Conservation (phyloP, 1,140 invertebrate genomes). For the Chironomus striatipennis region DNA sequence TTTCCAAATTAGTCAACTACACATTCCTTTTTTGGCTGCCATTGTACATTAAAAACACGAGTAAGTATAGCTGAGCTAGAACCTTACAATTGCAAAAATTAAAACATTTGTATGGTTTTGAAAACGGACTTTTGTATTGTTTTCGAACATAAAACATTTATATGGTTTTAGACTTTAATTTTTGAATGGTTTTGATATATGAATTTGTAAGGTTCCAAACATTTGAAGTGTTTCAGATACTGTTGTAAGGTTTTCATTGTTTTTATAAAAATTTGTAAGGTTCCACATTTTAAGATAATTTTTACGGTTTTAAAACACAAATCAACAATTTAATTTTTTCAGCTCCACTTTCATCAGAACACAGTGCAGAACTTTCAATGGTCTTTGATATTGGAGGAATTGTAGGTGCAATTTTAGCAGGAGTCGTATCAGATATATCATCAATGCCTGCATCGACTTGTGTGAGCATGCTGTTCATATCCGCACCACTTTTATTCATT, state of each 20-base stretch:
- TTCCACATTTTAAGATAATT: too few species aligned
- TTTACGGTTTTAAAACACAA: neutral
- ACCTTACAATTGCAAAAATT: neutral
- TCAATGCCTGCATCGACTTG: constrained; percentile 81
- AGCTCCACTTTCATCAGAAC: constrained; percentile 59
- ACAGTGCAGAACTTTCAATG: constrained; percentile 77
- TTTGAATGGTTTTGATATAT: too few species aligned
- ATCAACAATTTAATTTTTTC: constrained; percentile 32
- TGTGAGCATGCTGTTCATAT: constrained; percentile 66
- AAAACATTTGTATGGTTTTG: neutral
- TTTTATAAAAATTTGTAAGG: too few species aligned
- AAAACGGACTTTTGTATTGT: too few species aligned
- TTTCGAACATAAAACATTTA: too few species aligned
- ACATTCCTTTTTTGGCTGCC: constrained; percentile 97
- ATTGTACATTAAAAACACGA: constrained; percentile 73
- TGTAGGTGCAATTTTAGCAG: constrained; percentile 80
- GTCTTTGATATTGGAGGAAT: constrained; percentile 89
- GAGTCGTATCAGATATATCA: constrained; percentile 71
- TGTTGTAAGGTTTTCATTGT: too few species aligned
- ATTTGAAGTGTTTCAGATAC: too few species aligned
- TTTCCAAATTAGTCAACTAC: constrained; percentile 95
- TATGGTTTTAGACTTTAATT: too few species aligned
- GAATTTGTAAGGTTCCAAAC: too few species aligned
- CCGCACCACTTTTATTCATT: constrained; percentile 72
- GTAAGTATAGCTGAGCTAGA: constrained; percentile 51